phyloP scores from a whole-genome alignment of 2,888 invertebrate species.

The Athalia circularis region DNA sequence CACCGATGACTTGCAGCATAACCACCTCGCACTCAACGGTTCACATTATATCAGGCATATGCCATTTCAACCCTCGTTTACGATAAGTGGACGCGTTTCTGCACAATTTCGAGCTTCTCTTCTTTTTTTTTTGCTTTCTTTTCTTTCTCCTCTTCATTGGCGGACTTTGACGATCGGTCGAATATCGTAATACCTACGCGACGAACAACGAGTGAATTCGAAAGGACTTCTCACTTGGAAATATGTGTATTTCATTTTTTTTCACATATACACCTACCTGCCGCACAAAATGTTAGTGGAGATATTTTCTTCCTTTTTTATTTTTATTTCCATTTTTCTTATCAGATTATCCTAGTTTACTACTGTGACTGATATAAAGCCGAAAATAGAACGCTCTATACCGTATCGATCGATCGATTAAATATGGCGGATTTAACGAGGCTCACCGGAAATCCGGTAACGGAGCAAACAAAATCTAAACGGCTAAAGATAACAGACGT shows the following conservation, averaged over 20 bases:
- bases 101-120: not conserved
- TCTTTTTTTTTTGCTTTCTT: not conserved
- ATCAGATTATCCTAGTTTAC: not conserved
- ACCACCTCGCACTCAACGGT: conserved; percentile 27
- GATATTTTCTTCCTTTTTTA: not conserved
- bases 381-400: not conserved
- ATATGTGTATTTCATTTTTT: no score
- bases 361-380: not conserved
- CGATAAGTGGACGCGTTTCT: no score
- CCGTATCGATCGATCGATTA: not conserved
- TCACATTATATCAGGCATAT: conserved; percentile 18
- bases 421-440: not conserved
- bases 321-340: not conserved
- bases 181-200: no score
- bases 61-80: not conserved
- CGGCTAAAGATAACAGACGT: not conserved
- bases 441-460: not conserved
- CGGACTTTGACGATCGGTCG: no score
- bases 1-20: not conserved
- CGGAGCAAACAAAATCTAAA: conserved; percentile 9
- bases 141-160: no score
- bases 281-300: not conserved
- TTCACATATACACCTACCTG: no score
- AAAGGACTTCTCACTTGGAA: no score
- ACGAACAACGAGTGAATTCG: no score